These are phyloP conservation scores for Drymonia ruficornis DNA, from an alignment of 2,888 invertebrate genomes.

Conservation along the genomic window DNA sequence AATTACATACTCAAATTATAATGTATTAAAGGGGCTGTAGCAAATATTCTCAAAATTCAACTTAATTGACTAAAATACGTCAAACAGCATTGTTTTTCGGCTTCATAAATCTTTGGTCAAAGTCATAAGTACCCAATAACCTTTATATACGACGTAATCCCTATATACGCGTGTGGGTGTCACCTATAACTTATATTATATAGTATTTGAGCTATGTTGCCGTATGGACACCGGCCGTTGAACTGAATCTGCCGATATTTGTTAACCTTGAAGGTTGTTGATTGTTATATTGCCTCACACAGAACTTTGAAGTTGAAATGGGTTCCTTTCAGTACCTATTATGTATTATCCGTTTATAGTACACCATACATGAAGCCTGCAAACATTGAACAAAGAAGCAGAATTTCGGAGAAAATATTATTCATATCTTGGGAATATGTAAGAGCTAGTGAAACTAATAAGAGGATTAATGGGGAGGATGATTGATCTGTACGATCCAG, in stretches of 20 bases:
- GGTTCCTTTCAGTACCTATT: conserved; percentile 39
- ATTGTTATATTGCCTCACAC: conserved; percentile 26
- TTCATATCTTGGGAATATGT: not conserved
- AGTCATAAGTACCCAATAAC: conserved; percentile 6
- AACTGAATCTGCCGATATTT: conserved; percentile 21
- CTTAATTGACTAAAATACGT: not conserved
- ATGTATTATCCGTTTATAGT: conserved; percentile 40
- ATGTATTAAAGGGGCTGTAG: too few relatives aligned
- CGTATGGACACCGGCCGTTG: conserved; percentile 26
- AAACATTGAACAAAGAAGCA: not conserved
- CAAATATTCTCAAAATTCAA: not conserved
- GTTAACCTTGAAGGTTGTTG: conserved; percentile 39
- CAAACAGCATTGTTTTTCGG: not conserved
- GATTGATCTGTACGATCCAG: too few relatives aligned
- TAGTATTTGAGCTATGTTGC: conserved; percentile 5
- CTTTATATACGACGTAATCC: conserved; percentile 6
- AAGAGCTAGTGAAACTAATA: not conserved
- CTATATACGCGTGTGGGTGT: not conserved
- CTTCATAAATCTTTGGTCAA: conserved; percentile 4
- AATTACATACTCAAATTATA: too few relatives aligned
- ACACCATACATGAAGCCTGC: conserved; percentile 25
- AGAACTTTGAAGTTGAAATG: conserved; percentile 22
- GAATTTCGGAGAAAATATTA: not conserved
- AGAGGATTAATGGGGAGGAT: too few relatives aligned
- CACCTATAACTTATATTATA: not conserved